Evolutionary conservation across 1,140 invertebrate species (phyloP).

Genomic region (Daktulosphaira vitifoliae): DNA sequence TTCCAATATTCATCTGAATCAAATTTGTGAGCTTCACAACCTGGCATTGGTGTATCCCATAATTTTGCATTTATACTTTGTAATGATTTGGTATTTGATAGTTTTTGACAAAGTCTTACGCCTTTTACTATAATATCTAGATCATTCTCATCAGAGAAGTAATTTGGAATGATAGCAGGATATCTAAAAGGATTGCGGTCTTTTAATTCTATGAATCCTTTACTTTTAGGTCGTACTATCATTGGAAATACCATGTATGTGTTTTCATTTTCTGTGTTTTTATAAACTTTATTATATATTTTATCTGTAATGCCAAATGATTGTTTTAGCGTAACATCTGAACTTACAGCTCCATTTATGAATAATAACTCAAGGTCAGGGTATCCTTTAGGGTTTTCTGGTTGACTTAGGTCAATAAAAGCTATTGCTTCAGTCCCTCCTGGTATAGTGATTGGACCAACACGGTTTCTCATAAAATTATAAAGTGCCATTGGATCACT

Average conservation of each 20-base stretch:
- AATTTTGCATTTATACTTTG: conserved; percentile 51
- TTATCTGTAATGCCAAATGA: conserved; percentile 53
- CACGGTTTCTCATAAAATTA: conserved; percentile 48
- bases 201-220: conserved; percentile 58
- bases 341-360: conserved; percentile 48
- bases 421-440: conserved; percentile 72
- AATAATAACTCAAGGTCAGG: conserved; percentile 68
- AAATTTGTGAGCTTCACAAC: conserved; percentile 54
- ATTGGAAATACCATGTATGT: conserved; percentile 59
- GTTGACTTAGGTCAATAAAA: conserved; percentile 62
- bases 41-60: conserved; percentile 52
- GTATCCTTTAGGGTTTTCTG: conserved; percentile 52
- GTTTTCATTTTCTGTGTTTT: conserved; percentile 47
- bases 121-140: conserved; percentile 54
- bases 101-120: conserved; percentile 50
- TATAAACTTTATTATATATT: conserved; percentile 49
- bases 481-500: conserved; percentile 41
- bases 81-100: conserved; percentile 53
- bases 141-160: conserved; percentile 56
- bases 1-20: conserved; percentile 63
- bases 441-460: conserved; percentile 63
- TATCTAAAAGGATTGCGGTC: conserved; percentile 61
- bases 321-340: conserved; percentile 46
- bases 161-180: conserved; percentile 76
- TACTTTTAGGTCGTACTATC: conserved; percentile 63